These are phyloP conservation scores for Germaria angustata DNA, from an alignment of 2,888 invertebrate genomes.

Conservation along the genomic window DNA sequence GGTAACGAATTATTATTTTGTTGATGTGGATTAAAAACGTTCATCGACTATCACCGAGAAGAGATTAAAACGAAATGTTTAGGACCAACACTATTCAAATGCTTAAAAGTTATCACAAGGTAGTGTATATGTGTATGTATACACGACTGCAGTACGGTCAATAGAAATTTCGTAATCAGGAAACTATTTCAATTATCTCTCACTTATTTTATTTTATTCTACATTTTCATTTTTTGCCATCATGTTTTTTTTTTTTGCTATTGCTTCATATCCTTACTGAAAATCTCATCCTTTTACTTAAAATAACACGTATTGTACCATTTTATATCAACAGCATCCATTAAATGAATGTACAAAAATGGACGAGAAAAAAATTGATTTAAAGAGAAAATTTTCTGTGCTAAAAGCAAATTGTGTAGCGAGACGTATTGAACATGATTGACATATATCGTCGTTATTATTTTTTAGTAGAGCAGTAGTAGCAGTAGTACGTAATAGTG, in stretches of 20 bases:
- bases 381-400: constrained; percentile 28
- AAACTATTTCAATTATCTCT: constrained; percentile 57
- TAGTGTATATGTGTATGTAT: neutral
- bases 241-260: neutral
- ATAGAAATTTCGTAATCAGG: constrained; percentile 26
- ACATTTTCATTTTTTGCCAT: neutral
- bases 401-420: constrained; percentile 52
- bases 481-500: neutral
- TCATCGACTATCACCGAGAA: neutral
- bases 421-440: constrained; percentile 56
- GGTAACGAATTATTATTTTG: too few relatives aligned
- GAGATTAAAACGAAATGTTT: neutral
- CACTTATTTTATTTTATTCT: constrained; percentile 24
- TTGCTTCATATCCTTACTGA: constrained; percentile 11
- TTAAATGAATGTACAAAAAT: constrained; percentile 27
- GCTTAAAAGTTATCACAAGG: too few relatives aligned
- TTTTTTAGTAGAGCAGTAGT: neutral
- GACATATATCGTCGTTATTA: constrained; percentile 41
- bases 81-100: neutral
- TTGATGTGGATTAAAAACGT: neutral
- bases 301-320: constrained; percentile 52
- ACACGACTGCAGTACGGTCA: constrained; percentile 18
- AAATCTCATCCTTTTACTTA: constrained; percentile 35
- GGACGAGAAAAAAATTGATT: neutral
- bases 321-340: constrained; percentile 50